Evolutionary conservation across 2,888 invertebrate species (phyloP), one percentile per base, ranked within the genome.

Genomic region (Pimpla rufipes): DNA sequence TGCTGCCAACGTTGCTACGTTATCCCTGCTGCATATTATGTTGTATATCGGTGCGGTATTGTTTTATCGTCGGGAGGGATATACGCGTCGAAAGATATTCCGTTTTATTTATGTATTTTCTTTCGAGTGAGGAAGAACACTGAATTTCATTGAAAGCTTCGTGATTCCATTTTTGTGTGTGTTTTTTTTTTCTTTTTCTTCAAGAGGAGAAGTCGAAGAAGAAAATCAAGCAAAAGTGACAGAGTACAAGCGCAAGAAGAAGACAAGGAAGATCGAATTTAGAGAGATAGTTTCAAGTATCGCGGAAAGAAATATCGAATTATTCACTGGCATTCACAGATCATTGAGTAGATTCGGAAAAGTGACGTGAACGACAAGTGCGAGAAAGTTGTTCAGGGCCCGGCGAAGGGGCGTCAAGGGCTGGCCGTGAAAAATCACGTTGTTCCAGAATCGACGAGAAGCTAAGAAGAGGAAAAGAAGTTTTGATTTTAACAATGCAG

Each of bases 1-100:
- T 83, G 83, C 83, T 83, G 68, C 83, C 76, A 68, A 83, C 62
- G 71, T 77, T 79, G 71, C 73, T 83, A 68, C 79, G 73, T 77
- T 68, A 68, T 77, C 50, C 71, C 76, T 62, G 79, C 77, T 79
- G 79, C 67, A 29, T 77, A 67, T 83, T 70, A 70, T 59, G 45
- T 70, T 76, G 73, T 37, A 40, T 71, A 59, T 76, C 75, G 73
- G 40, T 70, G 66, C 18, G 37, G 47, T 66, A 45, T 66, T 18
- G 66, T 66, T 42, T 66, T 23, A 66, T 66, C 21, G 66, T 23
- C 23, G 23, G 42, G 7, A 21, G 37, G n/a, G n/a, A 23, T 7
- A 45, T 11, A 11, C 18, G 10, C 62, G 37, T 7, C 1, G 0
- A 59, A 59, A 35, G 8, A 6, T n/a, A 35, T 57, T 59, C 71